A percentile compares a stretch with the other conserved stretches of the same genome.
Evolutionary conservation across 2,797 vertebrate species (phyloP).

Genomic region (Emydoidea blandingii): DNA sequence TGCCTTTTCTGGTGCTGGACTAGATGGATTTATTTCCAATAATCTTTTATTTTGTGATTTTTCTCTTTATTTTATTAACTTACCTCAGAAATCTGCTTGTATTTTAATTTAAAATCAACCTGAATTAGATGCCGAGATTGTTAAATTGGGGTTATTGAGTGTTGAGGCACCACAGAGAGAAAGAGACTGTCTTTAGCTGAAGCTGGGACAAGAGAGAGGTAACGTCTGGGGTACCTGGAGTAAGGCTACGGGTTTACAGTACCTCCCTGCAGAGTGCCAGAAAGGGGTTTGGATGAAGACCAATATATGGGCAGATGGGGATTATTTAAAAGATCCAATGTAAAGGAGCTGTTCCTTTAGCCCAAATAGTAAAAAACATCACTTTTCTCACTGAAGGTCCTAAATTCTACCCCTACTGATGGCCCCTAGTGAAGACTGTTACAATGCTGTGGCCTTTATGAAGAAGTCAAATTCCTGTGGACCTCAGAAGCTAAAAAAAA

Average conservation of each 20-base stretch:
- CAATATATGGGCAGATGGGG: rapidly evolving
- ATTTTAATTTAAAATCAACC: not conserved
- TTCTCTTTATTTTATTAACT: not conserved
- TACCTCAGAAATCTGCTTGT: not conserved
- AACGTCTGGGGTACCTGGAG: not conserved
- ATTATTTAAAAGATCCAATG: not conserved
- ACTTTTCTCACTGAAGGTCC: not conserved
- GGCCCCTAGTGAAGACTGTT: not conserved
- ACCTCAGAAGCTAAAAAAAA: not conserved
- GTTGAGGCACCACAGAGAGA: not conserved
- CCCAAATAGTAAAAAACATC: not conserved
- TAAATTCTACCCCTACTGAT: not conserved
- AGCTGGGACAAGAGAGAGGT: not conserved
- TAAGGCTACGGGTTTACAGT: not conserved
- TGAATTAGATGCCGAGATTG: not conserved
- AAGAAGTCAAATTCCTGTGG: not conserved
- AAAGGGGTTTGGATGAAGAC: not conserved
- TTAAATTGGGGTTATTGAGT: rapidly evolving
- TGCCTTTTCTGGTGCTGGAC: not conserved
- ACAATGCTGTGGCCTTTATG: not conserved
- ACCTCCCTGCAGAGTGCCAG: rapidly evolving
- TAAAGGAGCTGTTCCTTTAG: not conserved
- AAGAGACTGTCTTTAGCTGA: not conserved
- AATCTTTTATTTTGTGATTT: not conserved
- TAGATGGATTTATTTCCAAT: not conserved